Evolutionary conservation across 2,113 vertebrate genomes (phyloP), one percentile per base, ranked within the genome.

Genomic region (Alaudala cheleensis): DNA sequence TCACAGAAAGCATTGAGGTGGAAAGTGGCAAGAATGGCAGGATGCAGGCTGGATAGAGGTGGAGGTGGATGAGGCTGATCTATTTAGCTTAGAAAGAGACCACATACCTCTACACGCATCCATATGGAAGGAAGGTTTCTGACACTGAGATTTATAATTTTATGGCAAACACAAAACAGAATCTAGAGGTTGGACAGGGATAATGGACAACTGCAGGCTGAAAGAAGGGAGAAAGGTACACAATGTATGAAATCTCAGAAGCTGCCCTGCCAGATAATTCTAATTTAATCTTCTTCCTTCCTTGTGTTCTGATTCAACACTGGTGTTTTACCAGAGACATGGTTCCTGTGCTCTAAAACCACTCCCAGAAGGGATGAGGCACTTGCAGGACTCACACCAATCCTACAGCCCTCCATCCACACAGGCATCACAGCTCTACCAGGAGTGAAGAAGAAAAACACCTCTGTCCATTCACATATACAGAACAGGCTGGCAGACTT

Each of bases 1-100:
- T 95, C 92, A 95, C 67, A 78, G 81, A 95, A 77, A 74, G 56
- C 71, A 70, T 60, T 92, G 71, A 37, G 39, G 76, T 86, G 56
- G 78, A 95, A 94, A 93, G 50, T 44, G 34, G 76, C 47, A 94
- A 90, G 87, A 95, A 86, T 28, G 49, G 65, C 47, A 69, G 79
- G 76, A 74, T 40, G 44, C 17, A 77, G 56, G 49, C 39, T 67
- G 74, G 66, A 50, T 19, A 51, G 42, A 40, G 40, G 14, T 42
- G 45, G 74, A 85, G 58, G 34, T 54, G 45, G 29, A 65, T 56
- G 21, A 61, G 42, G 21, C 18, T 65, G 29, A 50, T 53, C 45
- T 40, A 7, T 50, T 40, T 16, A 61, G 33, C 39, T 70, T 62
- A 67, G 58, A 71, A 87, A 69, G 58, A 94, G 47, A 88, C 22